Conservation (phyloP, 92 coral and sea anemone genomes). For the Hydrozoanthus gracilis region DNA sequence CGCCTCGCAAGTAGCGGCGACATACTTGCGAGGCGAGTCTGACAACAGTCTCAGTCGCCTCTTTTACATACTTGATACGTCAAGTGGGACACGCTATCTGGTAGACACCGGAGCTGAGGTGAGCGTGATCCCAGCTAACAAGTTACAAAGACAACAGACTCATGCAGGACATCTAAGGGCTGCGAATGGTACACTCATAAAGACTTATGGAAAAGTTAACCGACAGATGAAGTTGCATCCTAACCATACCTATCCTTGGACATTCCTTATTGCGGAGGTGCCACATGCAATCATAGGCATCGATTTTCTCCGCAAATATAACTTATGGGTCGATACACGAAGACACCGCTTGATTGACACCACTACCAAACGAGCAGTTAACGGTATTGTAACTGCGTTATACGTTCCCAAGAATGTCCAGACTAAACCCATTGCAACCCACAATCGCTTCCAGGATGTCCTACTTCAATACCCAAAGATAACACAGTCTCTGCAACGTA, state of each 20-base stretch:
- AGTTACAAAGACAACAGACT: not conserved
- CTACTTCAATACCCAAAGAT: too few species aligned
- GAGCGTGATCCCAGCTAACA: not conserved
- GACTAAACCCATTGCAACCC: not conserved
- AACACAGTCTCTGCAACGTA: too few species aligned
- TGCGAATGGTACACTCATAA: not conserved
- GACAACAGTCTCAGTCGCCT: slow-evolving; percentile 31
- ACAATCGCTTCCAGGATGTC: too few species aligned
- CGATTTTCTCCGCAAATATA: not conserved
- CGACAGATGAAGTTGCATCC: not conserved
- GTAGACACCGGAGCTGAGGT: slow-evolving; percentile 20
- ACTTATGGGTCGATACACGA: slow-evolving; percentile 3
- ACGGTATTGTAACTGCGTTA: not conserved
- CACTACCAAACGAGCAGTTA: not conserved
- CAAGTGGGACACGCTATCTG: slow-evolving; percentile 29
- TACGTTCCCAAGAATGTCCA: not conserved
- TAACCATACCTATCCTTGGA: too few species aligned
- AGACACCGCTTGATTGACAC: slow-evolving; percentile 20
- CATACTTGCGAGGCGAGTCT: not conserved
- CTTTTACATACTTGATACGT: slow-evolving; percentile 26
- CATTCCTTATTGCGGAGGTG: not conserved
- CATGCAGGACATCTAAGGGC: not conserved
- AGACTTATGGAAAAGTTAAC: slow-evolving; percentile 3
- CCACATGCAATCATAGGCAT: slow-evolving; percentile 1
- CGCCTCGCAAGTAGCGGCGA: slow-evolving; percentile 17